phyloP scores from a whole-genome alignment of 2,888 invertebrate species.

The Sericinus montela region DNA sequence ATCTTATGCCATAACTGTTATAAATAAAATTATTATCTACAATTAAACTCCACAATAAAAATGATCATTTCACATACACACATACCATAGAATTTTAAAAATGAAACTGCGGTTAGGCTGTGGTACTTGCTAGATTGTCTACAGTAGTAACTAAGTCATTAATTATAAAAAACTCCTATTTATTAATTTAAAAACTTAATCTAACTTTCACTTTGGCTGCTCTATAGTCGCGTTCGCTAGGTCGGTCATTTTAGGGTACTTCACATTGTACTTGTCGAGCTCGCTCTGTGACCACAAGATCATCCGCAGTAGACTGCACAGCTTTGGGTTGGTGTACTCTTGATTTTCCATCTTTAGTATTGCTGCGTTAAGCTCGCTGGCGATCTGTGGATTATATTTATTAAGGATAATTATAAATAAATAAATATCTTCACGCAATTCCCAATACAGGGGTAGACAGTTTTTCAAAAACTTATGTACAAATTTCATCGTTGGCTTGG shows the following conservation, averaged over 20 bases:
- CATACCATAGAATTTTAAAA: not conserved
- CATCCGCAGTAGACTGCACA: conserved; percentile 94
- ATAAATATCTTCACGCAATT: too few relatives aligned
- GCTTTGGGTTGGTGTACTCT: conserved; percentile 93
- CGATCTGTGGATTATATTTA: conserved; percentile 81
- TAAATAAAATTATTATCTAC: too few relatives aligned
- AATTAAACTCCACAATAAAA: too few relatives aligned
- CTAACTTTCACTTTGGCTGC: conserved; percentile 78
- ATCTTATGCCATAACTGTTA: too few relatives aligned
- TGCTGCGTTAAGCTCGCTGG: conserved; percentile 98
- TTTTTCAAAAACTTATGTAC: too few relatives aligned
- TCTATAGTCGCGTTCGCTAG: conserved; percentile 91
- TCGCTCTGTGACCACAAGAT: conserved; percentile 98
- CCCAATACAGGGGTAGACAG: too few relatives aligned
- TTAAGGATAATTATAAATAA: too few relatives aligned
- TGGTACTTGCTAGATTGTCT: not conserved
- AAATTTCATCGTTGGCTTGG: too few relatives aligned
- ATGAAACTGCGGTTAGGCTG: not conserved
- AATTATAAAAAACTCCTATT: conserved; percentile 8
- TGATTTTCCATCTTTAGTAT: conserved; percentile 96
- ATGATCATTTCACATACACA: not conserved
- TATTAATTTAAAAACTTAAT: conserved; percentile 1
- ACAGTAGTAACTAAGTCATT: conserved; percentile 10
- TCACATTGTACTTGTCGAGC: conserved; percentile 95
- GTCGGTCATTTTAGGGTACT: conserved; percentile 97